Evolutionary conservation across 1,140 invertebrate genomes (phyloP).

Genomic region (Neotoxoptera formosana): DNA sequence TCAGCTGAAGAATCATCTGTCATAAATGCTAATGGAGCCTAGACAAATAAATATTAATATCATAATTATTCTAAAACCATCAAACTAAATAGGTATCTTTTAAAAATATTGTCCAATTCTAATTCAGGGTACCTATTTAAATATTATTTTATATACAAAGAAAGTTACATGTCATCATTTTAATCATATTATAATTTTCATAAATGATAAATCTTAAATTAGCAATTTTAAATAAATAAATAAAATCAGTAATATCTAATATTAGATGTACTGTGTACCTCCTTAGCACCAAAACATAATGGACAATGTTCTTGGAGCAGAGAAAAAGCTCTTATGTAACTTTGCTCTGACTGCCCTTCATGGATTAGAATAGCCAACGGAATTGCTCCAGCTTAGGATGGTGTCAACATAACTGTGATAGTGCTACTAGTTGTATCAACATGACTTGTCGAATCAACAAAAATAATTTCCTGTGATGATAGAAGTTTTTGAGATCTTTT

Average conservation of each 20-base stretch:
- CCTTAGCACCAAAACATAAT: background rate
- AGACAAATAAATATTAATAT: background rate
- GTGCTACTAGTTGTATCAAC: conserved; percentile 43
- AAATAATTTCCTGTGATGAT: too few relatives aligned
- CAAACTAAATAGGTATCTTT: too few relatives aligned
- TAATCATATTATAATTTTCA: too few relatives aligned
- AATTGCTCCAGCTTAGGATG: conserved; percentile 13
- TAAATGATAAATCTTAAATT: background rate
- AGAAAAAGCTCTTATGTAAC: background rate
- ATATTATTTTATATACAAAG: background rate
- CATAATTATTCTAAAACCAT: too few relatives aligned
- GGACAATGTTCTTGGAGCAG: background rate
- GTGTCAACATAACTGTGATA: background rate
- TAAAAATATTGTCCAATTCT: too few relatives aligned
- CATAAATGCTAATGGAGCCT: conserved; percentile 34
- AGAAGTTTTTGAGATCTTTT: too few relatives aligned
- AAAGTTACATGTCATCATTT: background rate
- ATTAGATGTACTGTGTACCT: too few relatives aligned
- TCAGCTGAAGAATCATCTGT: conserved; percentile 27
- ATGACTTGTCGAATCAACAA: too few relatives aligned
- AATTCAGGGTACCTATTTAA: too few relatives aligned
- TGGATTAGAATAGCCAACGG: background rate
- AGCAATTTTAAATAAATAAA: background rate
- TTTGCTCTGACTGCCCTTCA: background rate
- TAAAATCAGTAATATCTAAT: too few relatives aligned